Base-by-base conservation (phyloP, 1,140 invertebrate species). In the Thalassaphorura encarpata region DNA sequence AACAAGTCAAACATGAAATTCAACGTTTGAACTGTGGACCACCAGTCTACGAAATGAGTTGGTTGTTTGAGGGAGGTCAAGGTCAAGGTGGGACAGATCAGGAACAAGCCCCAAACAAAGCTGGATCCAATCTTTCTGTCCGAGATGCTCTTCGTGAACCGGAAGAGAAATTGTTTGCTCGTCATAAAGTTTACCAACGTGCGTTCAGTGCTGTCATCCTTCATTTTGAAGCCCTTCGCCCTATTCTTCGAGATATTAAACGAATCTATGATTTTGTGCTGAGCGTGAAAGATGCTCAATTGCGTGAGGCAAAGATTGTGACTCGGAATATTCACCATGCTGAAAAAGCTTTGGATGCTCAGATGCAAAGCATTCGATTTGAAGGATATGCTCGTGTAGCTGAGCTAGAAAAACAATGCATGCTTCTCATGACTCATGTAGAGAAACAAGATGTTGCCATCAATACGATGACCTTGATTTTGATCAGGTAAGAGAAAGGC, bases 201-300 rank as follows among this genome's bases (percentile, higher is more conserved):
- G 56, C 63, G 1, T 53, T 64, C 18, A 36, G n/a, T 11, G 36
- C 59, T 0, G 2, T 64, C 1, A 55, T 59, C n/a, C 53, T 60
- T 3, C 57, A 64, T 43, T 64, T 64, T 40, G 33, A 46, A 42
- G 43, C 49, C 3, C 47, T 60, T 3, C 39, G 46, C 11, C 59
- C 60, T 11, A 40, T 57, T 21, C 31, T 64, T 3, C 16, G 23
- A 15, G 53, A 55, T 16, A 61, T 64, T 13, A 64, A 64, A 26
- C 54, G 51, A 42, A 61, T 46, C n/a, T 64, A 61, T 40, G 63
- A 64, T 15, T 45, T 26, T 21, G 28, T 64, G 39, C 28, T 64
- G 3, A 36, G 21, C 4, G 26, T 59, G 16, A 39, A 54, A 23
- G 46, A 56, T 4, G 8, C 28, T 21, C 59, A 64, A 52, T 23